Evolutionary conservation across 2,888 invertebrate species (phyloP), one percentile per base, ranked within the genome.

Genomic region (Sarcophaga subvicina): DNA sequence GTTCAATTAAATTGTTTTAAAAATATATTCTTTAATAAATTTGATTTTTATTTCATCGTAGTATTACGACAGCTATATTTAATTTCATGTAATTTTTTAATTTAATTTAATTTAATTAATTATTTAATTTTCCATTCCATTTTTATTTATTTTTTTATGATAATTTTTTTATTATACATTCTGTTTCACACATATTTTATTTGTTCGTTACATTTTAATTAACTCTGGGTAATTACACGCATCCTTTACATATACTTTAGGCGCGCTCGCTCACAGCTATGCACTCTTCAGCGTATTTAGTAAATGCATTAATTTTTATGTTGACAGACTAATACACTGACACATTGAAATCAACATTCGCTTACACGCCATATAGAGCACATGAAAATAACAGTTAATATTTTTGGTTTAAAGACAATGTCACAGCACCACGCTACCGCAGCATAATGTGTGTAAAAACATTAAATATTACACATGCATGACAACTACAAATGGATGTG

Each of bases 121-220:
- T 49, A 49, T 49, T 49, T 49, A 49, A 49, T 47, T 75, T 54
- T 64, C 60, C 37, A 4, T 22, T 27, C 14, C 11, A 17, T 49
- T 75, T 75, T 64, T 22, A 25, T 75, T 37, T 25, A n/a, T n/a
- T 11, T 4, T 11, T 59, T 54, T 47, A 20, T 60, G 25, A 17
- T 63, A 49, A 37, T 22, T 37, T 67, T 11, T 60, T 20, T 60
- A 66, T 64, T 11, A 49, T 3, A 11, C 11, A 49, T 76, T 67
- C 14, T 62, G 37, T 37, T 49, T 67, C 17, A 60, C 62, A 6
- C 59, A 37, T 20, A 60, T 66, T 76, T 67, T 54, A 45, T 62
- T 72, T 72, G 12, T 78, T 14, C 27, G 22, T 54, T 66, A 62
- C 54, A 73, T 73, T 83, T 78, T 72, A 83, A 78, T 83, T 78